phyloP scores from a whole-genome alignment of 1,140 invertebrate species.

The Danaus melanippus region DNA sequence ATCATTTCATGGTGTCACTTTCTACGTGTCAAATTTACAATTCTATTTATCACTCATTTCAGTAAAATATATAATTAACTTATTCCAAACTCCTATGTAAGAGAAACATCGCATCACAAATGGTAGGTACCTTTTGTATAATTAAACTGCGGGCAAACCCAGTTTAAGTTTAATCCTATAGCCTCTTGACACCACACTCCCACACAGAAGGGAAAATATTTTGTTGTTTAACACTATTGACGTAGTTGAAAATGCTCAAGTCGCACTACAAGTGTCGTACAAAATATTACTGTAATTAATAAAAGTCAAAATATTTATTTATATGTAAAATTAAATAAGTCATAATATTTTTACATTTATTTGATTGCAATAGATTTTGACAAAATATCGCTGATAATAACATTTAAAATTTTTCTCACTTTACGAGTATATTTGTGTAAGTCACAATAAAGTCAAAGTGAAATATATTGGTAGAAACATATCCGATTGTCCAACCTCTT shows the following conservation, averaged over 20 bases:
- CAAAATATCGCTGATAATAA: too few relatives aligned
- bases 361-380: too few relatives aligned
- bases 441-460: slow-evolving; percentile 23
- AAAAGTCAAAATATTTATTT: too few relatives aligned
- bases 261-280: slow-evolving; percentile 45
- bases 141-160: slow-evolving; percentile 68
- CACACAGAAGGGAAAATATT: slow-evolving; percentile 62
- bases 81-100: slow-evolving; percentile 56
- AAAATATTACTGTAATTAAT: slow-evolving; percentile 42
- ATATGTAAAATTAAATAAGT: too few relatives aligned
- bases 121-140: slow-evolving; percentile 67
- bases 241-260: slow-evolving; percentile 55
- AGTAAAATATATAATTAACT: slow-evolving; percentile 62
- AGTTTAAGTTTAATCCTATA: slow-evolving; percentile 71
- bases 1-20: slow-evolving; percentile 39
- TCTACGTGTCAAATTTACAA: slow-evolving; percentile 49
- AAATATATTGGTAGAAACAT: slow-evolving; percentile 27
- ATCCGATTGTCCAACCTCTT: slow-evolving; percentile 44
- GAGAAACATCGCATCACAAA: slow-evolving; percentile 53
- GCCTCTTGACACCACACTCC: slow-evolving; percentile 68
- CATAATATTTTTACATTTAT: too few relatives aligned
- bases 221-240: slow-evolving; percentile 70
- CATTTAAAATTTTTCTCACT: too few relatives aligned
- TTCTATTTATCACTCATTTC: slow-evolving; percentile 51
- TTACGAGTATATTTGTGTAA: not conserved